These are phyloP conservation scores for Halcyon leucocephala DNA, from an alignment of 2,797 vertebrate genomes.

Conservation along the genomic window DNA sequence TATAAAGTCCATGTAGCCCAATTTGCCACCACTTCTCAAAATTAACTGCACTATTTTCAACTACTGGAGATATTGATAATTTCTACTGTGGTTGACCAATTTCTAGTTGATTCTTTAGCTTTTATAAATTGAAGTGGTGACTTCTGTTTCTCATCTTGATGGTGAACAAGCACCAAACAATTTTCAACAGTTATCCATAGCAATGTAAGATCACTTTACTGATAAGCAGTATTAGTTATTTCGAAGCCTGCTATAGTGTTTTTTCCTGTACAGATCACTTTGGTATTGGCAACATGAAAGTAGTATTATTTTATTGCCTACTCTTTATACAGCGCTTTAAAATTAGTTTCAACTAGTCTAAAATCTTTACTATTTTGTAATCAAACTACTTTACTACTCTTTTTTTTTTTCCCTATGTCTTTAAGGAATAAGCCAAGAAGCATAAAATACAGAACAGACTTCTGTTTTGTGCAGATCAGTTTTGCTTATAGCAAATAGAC, in stretches of 20 bases:
- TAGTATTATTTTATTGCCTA: not conserved
- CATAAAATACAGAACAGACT: not conserved
- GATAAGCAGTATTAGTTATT: not conserved
- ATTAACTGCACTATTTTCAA: not conserved
- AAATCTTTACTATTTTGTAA: not conserved
- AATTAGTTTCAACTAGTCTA: not conserved
- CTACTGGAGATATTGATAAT: not conserved
- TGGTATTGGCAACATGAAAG: not conserved
- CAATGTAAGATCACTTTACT: not conserved
- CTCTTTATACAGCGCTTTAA: not conserved
- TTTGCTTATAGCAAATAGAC: not conserved
- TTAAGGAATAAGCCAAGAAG: not conserved
- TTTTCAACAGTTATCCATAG: not conserved
- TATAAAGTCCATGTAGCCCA: not conserved
- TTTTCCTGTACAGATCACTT: not conserved
- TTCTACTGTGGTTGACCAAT: not conserved
- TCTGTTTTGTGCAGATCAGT: not conserved
- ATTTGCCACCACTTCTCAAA: conserved; percentile 28
- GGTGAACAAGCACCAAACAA: not conserved
- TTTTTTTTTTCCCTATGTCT: not conserved
- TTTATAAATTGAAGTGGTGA: not conserved
- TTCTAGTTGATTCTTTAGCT: not conserved
- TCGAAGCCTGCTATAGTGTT: not conserved
- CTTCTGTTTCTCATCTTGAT: not conserved
- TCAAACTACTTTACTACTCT: not conserved